Percentiles rank a stretch among this genome's conserved stretches.
Evolutionary conservation across 2,888 invertebrate genomes (phyloP).

Genomic region (Lycophotia porphyrea): DNA sequence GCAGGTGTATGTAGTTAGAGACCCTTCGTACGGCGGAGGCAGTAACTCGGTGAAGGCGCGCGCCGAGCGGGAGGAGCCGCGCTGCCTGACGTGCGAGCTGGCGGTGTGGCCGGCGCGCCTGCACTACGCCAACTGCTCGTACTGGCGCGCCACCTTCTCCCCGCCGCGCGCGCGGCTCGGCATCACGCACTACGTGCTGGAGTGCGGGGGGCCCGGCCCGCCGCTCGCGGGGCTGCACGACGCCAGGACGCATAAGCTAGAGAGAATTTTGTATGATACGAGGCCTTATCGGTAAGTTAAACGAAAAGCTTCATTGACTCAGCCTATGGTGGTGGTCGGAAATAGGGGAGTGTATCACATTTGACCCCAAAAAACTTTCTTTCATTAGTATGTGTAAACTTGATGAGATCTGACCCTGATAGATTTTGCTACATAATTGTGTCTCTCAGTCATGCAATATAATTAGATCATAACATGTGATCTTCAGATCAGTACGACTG

Average conservation of each 20-base stretch:
- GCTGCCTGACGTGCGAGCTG: constrained; percentile 97
- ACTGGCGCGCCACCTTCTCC: constrained; percentile 94
- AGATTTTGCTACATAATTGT: background rate
- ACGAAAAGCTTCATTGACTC: background rate
- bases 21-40: constrained; percentile 92
- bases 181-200: constrained; percentile 93
- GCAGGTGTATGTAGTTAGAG: constrained; percentile 96
- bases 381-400: background rate
- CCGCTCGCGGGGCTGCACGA: constrained; percentile 95
- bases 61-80: constrained; percentile 92
- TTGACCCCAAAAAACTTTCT: background rate
- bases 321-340: background rate
- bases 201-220: constrained; percentile 97
- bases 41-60: constrained; percentile 87
- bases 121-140: constrained; percentile 96
- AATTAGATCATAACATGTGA: background rate
- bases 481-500: constrained; percentile 91
- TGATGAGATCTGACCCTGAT: background rate
- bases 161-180: constrained; percentile 86
- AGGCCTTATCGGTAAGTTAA: constrained; percentile 90
- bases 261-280: constrained; percentile 94
- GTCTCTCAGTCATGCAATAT: background rate
- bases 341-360: background rate
- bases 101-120: constrained; percentile 94
- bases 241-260: constrained; percentile 93